Base-by-base conservation (phyloP, 1,140 invertebrate genomes). In the Pararge aegeria region DNA sequence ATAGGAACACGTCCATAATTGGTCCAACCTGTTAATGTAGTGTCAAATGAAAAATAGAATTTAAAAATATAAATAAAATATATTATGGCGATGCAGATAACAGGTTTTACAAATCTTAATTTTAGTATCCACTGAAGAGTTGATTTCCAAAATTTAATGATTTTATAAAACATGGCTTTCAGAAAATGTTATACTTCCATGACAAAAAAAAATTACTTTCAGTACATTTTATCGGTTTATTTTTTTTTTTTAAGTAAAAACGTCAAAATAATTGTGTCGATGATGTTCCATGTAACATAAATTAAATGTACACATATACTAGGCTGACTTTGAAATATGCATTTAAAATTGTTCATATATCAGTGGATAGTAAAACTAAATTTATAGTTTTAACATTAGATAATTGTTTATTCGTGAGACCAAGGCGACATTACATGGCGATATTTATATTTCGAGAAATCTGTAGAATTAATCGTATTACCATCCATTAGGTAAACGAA, bases 391-490 rank as follows among this genome's bases (percentile, higher is more conserved):
- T 38, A 52, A 37, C 44, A 37, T 56, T 56, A 50, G 55, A 29
- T 51, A 46, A 53, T 52, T 52, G 57, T 53, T 34, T 53, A 59
- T 59, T 59, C 18, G 21, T 59, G 40, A 53, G 38, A 59, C 19
- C 6, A 46, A 59, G 40, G 57, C 3, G 20, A 44, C 38, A 21
- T 59, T 53, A 46, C 57, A 59, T 46, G 24, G 50, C 50, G 57
- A 44, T 48, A 13, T 24, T 27, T 27, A 34, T 10, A 19, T 16
- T 46, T 30, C n/a, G 19, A 50, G n/a, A 13, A 5, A 21, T 50
- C 29, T 16, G 15, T 16, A 10, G 7, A 34, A 6, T 34, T 3
- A 34, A 34, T 34, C 10, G 3, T 34, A 10, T 34, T 27, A 27
- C 27, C 10, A 27, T 7, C 27, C 5, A 27, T 4, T 27, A 27